Evolutionary conservation across 1,140 invertebrate species (phyloP), one percentile per base, ranked within the genome.

Genomic region (Dendroctonus valens): DNA sequence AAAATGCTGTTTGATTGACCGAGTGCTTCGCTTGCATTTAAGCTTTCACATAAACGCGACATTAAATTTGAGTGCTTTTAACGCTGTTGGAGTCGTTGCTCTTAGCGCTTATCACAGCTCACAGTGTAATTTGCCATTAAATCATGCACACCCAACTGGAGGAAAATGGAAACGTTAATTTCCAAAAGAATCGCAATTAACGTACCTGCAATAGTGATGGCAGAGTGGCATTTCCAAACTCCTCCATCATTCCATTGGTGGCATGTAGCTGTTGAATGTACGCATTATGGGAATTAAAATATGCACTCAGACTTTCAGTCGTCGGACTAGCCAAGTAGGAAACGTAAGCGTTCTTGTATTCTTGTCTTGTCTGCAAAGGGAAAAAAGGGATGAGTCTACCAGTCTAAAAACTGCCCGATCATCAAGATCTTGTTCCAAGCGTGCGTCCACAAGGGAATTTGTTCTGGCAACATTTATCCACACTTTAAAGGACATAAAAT

Each of bases 191-290:
- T 26, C 26, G 26, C 26, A 26, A 26, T 26, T 26, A 37, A 61
- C 72, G 80, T 79, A 91, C 90, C 84, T 92, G 87, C 71, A 94
- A 79, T 67, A 93, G 83, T 66, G 87, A 86, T 7, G 92, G 92
- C 69, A 93, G 78, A 6, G 89, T 91, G 59, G 89, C 84, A 65
- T 83, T 84, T 73, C 90, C 84, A 72, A 86, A 87, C 72, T 85
- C 83, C 65, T 87, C 86, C 70, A 88, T 80, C 86, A 96, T 94
- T 11, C 91, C 91, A 77, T 98, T 98, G 57, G 94, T 94, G 41
- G 93, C 92, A 69, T 92, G 89, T 68, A 98, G 80, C 75, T 97
- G 94, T 69, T 95, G 91, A 12, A 97, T 89, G 81, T 97, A 97
- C 50, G 88, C 88, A 80, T 97, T 98, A 82, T 98, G 95, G 9